Percentiles rank a stretch among this genome's conserved stretches.
Conservation (phyloP, 2,888 invertebrate species). For the Phrixothrix hirtus region DNA sequence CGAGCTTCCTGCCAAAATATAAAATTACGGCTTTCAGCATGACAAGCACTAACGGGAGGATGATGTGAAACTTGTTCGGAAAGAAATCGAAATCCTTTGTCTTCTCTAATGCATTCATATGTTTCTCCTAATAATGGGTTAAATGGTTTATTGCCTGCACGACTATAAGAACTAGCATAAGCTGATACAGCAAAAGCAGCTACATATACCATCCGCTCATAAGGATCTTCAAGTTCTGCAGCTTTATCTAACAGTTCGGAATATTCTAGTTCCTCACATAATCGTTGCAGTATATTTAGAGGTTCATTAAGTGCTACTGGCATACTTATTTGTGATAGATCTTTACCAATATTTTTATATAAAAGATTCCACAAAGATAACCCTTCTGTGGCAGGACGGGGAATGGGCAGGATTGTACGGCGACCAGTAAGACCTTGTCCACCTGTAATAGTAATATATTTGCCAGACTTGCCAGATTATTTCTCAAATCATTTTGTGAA, state of each 20-base stretch:
- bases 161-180: conserved; percentile 71
- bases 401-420: conserved; percentile 70
- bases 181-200: conserved; percentile 82
- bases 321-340: conserved; percentile 83
- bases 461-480: not conserved
- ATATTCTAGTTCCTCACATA: conserved; percentile 85
- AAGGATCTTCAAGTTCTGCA: conserved; percentile 65
- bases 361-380: conserved; percentile 79
- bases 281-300: conserved; percentile 75
- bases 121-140: conserved; percentile 84
- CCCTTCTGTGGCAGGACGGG: conserved; percentile 74
- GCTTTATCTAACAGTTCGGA: conserved; percentile 79
- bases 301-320: conserved; percentile 86
- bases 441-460: conserved; percentile 8
- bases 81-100: conserved; percentile 76
- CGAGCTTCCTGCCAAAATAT: conserved; percentile 82
- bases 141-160: conserved; percentile 84
- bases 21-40: conserved; percentile 77
- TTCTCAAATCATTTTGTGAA: not conserved
- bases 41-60: conserved; percentile 80
- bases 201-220: conserved; percentile 74
- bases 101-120: conserved; percentile 77
- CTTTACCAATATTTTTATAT: conserved; percentile 83
- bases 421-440: conserved; percentile 57
- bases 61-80: conserved; percentile 87